Base-by-base conservation (phyloP, 1,140 invertebrate species). In the Arion vulgaris region DNA sequence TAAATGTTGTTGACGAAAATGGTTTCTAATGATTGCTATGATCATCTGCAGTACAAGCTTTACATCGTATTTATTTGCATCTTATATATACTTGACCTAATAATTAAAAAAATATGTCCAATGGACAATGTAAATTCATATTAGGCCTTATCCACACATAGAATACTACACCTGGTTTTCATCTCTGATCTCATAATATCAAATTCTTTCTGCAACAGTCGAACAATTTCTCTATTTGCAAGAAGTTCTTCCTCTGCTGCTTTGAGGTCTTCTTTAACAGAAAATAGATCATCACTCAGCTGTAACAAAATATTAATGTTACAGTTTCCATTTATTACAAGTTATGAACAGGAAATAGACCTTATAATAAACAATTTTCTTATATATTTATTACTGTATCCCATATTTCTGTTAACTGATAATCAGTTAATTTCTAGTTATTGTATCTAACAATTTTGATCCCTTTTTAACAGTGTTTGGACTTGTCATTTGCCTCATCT, bases 141-240 rank as follows among this genome's bases (percentile, higher is more conserved):
- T n/a, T n/a, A n/a, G n/a, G n/a, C n/a, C n/a, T n/a, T n/a, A n/a
- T n/a, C 41, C 41, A 45, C 41, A 45, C 5, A 5, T 15, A 45
- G 23, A 23, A 57, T 57, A 19, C 28, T 17, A 5, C n/a, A 91
- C 90, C 86, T 89, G 68, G 90, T 89, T 5, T 89, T 82, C 51
- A 90, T 88, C 82, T 91, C 87, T 68, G 84, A 85, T 36, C 87
- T 85, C 39, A 89, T 73, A 26, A 84, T 81, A 83, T 91, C 89
- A 13, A 92, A 79, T 80, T 93, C 89, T 77, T 91, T 89, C 84
- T 93, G 92, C 34, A 92, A 82, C 15, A 93, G 69, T 80, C 88
- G 89, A n/a, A 92, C 88, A 68, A 93, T 91, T 86, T 92, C 91
- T 81, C 89, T 84, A 83, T 91, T 89, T 45, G 91, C 90, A 17